Percentiles rank a stretch among this genome's conserved stretches.
Conservation (phyloP, 2,113 vertebrate species). For the Phalacrocorax aristotelis region DNA sequence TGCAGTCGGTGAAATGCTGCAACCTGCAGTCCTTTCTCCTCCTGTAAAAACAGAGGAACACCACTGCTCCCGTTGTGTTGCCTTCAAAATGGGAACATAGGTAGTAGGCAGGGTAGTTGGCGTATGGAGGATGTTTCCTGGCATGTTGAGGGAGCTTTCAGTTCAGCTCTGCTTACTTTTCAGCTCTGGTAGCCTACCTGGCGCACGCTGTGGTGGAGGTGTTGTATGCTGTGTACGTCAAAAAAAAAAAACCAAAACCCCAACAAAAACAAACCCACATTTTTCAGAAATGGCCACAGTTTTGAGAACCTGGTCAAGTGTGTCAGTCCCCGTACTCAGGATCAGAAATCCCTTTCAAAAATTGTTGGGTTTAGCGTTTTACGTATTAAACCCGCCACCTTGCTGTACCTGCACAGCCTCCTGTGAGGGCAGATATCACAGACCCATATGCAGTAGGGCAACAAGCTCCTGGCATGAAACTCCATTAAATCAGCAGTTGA, state of each 20-base stretch:
- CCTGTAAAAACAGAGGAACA: not conserved
- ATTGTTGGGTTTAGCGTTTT: not conserved
- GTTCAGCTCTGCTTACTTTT: not conserved
- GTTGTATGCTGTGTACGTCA: not conserved
- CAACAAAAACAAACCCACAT: not conserved
- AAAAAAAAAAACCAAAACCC: not conserved
- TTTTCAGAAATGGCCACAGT: not conserved
- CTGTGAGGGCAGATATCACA: not conserved
- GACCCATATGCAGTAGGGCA: rapidly evolving
- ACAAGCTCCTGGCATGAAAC: conserved; percentile 49
- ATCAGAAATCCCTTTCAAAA: not conserved
- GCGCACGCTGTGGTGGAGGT: not conserved
- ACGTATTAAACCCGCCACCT: not conserved
- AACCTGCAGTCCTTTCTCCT: not conserved
- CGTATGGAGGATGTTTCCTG: not conserved
- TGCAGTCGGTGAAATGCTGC: not conserved
- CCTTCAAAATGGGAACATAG: rapidly evolving
- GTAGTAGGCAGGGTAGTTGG: not conserved
- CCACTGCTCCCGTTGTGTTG: not conserved
- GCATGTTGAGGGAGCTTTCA: not conserved
- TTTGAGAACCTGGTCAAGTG: not conserved
- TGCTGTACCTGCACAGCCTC: rapidly evolving
- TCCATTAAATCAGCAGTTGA: conserved; percentile 53
- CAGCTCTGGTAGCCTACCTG: not conserved
- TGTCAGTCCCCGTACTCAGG: not conserved